Percentiles rank a stretch among this genome's conserved stretches.
Evolutionary conservation across 2,797 vertebrate genomes (phyloP).

Genomic region (Epinephelus coioides): DNA sequence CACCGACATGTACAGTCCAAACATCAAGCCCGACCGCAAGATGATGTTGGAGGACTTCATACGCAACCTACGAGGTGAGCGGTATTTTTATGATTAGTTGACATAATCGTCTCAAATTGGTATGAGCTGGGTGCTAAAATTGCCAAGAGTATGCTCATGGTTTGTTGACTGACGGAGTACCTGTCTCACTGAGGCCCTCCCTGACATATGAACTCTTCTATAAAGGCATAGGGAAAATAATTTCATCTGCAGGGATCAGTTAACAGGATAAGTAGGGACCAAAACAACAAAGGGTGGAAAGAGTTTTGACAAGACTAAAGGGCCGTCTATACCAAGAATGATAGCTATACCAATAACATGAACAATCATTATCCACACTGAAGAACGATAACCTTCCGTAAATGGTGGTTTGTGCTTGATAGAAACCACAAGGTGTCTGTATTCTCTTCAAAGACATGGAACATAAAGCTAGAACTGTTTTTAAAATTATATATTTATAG

Average conservation of each 20-base stretch:
- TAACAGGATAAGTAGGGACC: not conserved
- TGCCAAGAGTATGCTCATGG: not conserved
- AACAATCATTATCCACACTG: no score
- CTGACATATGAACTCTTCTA: not conserved
- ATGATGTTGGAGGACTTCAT: constrained; percentile 99
- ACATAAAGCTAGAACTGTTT: no score
- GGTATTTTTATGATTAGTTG: not conserved
- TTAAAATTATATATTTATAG: no score
- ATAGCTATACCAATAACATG: no score
- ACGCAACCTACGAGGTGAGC: constrained; percentile 95
- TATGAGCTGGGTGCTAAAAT: not conserved
- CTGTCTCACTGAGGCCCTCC: not conserved
- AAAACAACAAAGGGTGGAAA: not conserved
- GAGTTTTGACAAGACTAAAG: not conserved
- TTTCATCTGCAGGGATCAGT: not conserved
- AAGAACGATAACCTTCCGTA: no score
- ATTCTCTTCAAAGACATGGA: no score
- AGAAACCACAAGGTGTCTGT: no score
- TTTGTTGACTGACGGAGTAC: not conserved
- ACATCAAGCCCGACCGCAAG: constrained; percentile 98
- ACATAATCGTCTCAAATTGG: no score
- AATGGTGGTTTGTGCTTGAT: no score
- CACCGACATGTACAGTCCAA: constrained; percentile 99
- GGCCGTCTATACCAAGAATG: no score
- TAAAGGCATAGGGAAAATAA: not conserved